Conservation (phyloP, 2,797 vertebrate species). For the Petrocephalus sullivani region DNA sequence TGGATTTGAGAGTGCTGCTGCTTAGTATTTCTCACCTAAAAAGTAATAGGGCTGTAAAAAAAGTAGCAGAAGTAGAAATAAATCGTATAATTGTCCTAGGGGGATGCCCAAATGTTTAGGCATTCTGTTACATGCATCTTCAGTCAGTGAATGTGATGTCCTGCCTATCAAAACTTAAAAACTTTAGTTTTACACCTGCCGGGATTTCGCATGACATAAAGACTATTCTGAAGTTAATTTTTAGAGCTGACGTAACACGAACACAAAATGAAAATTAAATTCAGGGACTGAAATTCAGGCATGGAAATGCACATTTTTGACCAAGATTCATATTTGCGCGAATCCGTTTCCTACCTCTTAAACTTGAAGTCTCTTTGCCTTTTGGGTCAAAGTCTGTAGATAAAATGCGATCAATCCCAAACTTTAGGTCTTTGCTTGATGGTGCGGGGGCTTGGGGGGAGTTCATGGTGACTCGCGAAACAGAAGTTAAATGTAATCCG, state of each 20-base stretch:
- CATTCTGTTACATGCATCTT: neutral
- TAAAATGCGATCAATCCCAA: constrained; percentile 94
- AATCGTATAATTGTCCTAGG: neutral
- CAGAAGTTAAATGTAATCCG: constrained; percentile 63
- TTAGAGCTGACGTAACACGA: neutral
- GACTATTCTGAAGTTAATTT: neutral
- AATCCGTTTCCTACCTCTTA: constrained; percentile 75
- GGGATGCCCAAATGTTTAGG: neutral
- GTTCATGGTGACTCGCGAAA: constrained; percentile 61
- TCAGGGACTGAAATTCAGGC: neutral
- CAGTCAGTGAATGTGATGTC: neutral
- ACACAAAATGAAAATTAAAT: neutral
- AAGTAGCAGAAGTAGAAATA: neutral
- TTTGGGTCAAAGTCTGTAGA: constrained; percentile 92
- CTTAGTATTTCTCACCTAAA: neutral
- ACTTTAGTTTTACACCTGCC: neutral
- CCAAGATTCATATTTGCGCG: neutral
- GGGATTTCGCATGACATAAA: neutral
- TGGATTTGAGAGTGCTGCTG: neutral
- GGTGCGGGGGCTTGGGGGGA: constrained; percentile 70
- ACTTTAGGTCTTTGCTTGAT: constrained; percentile 95
- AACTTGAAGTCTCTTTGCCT: constrained; percentile 79
- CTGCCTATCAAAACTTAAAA: neutral
- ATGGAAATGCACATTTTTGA: neutral
- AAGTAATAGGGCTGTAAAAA: neutral